phyloP scores from a whole-genome alignment of 2,888 invertebrate species.

The Acrocyrtus sp. region DNA sequence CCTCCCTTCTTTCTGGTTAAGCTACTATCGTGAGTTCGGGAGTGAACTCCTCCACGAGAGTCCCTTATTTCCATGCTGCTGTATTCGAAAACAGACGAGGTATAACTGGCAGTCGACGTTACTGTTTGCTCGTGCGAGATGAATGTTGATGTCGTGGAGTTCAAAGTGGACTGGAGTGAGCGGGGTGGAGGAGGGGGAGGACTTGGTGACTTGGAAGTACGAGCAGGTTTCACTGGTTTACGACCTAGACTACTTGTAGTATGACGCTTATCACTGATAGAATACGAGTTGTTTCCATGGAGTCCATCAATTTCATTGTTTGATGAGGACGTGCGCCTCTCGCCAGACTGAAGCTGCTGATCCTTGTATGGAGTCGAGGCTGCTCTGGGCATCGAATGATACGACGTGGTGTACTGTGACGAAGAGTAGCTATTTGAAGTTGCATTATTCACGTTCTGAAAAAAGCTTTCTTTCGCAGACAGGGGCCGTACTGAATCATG shows the following conservation, averaged over 20 bases:
- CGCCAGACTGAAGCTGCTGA: neutral
- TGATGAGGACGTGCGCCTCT: neutral
- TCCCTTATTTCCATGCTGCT: conserved; percentile 36
- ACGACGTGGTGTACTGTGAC: conserved; percentile 9
- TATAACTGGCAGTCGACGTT: conserved; percentile 37
- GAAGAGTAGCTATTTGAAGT: conserved; percentile 18
- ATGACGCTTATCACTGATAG: conserved; percentile 28
- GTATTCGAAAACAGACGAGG: conserved; percentile 46
- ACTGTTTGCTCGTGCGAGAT: conserved; percentile 45
- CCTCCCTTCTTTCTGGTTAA: conserved; percentile 35
- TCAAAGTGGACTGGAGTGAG: conserved; percentile 44
- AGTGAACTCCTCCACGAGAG: conserved; percentile 10
- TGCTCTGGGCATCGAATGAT: conserved; percentile 1
- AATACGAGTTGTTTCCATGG: conserved; percentile 3
- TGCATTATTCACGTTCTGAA: conserved; percentile 14
- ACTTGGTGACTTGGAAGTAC: conserved; percentile 40
- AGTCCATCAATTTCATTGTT: neutral
- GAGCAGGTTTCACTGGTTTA: conserved; percentile 40
- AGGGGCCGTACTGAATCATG: conserved; percentile 6
- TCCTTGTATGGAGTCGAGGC: conserved; percentile 9
- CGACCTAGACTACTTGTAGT: conserved; percentile 43
- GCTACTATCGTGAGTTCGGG: conserved; percentile 24
- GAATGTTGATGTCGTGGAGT: conserved; percentile 38
- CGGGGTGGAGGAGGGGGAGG: conserved; percentile 50
- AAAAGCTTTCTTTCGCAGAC: conserved; percentile 29